These are phyloP conservation scores for Phocides pigmalion DNA, from an alignment of 1,140 invertebrate species.

Conservation along the genomic window DNA sequence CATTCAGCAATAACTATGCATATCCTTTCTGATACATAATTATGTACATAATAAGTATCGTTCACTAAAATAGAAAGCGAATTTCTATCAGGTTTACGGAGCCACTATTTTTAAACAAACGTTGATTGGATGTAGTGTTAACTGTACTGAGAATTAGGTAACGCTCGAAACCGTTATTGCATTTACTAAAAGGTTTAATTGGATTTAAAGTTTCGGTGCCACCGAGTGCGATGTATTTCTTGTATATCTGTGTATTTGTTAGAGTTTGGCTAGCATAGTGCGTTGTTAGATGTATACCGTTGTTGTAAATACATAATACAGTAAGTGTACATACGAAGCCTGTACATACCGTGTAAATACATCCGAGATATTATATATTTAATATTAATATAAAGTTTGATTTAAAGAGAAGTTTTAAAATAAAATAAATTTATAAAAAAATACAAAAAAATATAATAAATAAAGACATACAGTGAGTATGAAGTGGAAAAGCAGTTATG, in stretches of 20 bases:
- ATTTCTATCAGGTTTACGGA: too few species aligned
- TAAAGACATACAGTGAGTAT: constrained; percentile 80
- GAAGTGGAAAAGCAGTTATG: constrained; percentile 70
- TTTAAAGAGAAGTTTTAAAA: constrained; percentile 77
- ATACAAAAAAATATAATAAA: constrained; percentile 70
- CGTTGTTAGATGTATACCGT: constrained; percentile 45
- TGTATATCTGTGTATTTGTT: constrained; percentile 43
- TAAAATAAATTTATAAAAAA: constrained; percentile 71
- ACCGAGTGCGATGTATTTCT: constrained; percentile 33
- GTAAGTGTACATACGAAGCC: constrained; percentile 60
- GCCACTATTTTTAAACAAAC: not conserved
- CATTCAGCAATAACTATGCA: constrained; percentile 23
- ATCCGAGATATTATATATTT: constrained; percentile 75
- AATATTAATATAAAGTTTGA: constrained; percentile 78
- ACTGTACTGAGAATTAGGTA: not conserved
- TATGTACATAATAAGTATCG: too few species aligned
- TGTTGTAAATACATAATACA: constrained; percentile 53
- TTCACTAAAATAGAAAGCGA: too few species aligned
- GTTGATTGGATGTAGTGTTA: not conserved
- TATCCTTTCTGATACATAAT: constrained; percentile 13
- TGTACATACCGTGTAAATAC: constrained; percentile 78
- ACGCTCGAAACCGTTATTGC: constrained; percentile 1
- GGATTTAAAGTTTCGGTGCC: constrained; percentile 25
- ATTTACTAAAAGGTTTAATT: constrained; percentile 22
- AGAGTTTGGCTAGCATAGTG: constrained; percentile 34